Evolutionary conservation across 2,888 invertebrate genomes (phyloP), one percentile per base, ranked within the genome.

Genomic region (Nomada fabriciana): DNA sequence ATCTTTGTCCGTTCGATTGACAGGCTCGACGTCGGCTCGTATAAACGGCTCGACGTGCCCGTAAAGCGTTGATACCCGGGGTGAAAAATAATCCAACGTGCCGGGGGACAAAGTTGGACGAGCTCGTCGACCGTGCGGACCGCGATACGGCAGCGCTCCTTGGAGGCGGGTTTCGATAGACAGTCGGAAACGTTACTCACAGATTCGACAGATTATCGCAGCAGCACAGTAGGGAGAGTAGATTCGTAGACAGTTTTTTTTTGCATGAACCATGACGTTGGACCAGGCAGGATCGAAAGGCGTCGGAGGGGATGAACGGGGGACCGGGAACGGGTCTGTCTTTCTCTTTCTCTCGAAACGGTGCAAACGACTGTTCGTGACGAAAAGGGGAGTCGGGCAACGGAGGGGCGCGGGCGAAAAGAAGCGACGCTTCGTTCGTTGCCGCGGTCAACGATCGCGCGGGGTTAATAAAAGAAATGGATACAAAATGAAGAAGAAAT

Each of bases 281-380:
- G 67, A 59, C 36, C 36, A 60, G 23, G 29, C 36, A 43, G 61
- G 69, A 71, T 65, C 20, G 57, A 60, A 59, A 70, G 69, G 52
- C 65, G 2, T 43, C 57, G 64, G 11, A n/a, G 50, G 43, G n/a
- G 50, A 50, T 18, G 65, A 73, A n/a, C 50, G 67, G 52, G 47
- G 53, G 52, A 64, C 71, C 60, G 74, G 69, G 59, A 63, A 64
- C 69, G 69, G 65, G 23, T 63, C 72, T 76, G 76, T 76, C 64
- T 73, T 67, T 76, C 71, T 80, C 76, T 82, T 63, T 77, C 72
- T 69, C 76, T 80, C 57, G 76, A 74, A 75, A 76, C 71, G 78
- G 86, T 86, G 86, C 86, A 86, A 86, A 78, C 71, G 84, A 84
- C 82, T 83, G 72, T 63, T 25, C 77, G 57, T 42, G 65, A 70